Evolutionary conservation across 2,888 invertebrate genomes (phyloP).

Genomic region (Aspidapion aeneum): DNA sequence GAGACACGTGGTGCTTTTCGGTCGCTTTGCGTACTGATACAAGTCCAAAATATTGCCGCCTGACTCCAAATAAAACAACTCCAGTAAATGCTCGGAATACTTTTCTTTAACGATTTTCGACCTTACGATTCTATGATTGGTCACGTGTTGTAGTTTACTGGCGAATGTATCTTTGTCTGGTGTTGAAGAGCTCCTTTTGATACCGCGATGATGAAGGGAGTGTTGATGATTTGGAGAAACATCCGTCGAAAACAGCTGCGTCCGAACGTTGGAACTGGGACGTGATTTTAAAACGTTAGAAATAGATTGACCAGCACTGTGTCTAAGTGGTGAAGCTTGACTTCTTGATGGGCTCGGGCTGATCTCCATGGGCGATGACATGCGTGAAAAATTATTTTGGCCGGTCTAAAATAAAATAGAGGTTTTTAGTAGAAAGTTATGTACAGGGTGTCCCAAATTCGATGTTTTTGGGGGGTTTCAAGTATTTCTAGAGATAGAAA

Average conservation of each 20-base stretch:
- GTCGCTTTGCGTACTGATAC: constrained; percentile 77
- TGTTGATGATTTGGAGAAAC: constrained; percentile 20
- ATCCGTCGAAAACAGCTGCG: constrained; percentile 38
- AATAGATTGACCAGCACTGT: constrained; percentile 48
- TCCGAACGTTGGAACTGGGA: constrained; percentile 39
- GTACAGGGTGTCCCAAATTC: no score
- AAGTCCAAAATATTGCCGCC: constrained; percentile 89
- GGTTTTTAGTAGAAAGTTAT: no score
- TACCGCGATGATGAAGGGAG: constrained; percentile 33
- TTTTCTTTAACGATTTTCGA: constrained; percentile 68
- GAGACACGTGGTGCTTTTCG: constrained; percentile 69
- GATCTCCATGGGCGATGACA: constrained; percentile 32
- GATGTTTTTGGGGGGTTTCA: no score
- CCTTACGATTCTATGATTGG: constrained; percentile 67
- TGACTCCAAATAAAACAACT: constrained; percentile 82
- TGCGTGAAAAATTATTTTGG: background rate
- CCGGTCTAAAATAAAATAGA: background rate
- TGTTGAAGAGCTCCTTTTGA: constrained; percentile 50
- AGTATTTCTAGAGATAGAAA: no score
- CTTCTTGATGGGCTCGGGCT: constrained; percentile 48
- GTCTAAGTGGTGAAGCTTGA: constrained; percentile 42
- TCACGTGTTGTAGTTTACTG: constrained; percentile 61
- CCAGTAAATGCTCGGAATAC: constrained; percentile 75
- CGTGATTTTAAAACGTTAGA: constrained; percentile 46
- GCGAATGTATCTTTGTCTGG: constrained; percentile 51